Conservation (phyloP, 1,140 invertebrate genomes). For the Drosophila paulistorum region DNA sequence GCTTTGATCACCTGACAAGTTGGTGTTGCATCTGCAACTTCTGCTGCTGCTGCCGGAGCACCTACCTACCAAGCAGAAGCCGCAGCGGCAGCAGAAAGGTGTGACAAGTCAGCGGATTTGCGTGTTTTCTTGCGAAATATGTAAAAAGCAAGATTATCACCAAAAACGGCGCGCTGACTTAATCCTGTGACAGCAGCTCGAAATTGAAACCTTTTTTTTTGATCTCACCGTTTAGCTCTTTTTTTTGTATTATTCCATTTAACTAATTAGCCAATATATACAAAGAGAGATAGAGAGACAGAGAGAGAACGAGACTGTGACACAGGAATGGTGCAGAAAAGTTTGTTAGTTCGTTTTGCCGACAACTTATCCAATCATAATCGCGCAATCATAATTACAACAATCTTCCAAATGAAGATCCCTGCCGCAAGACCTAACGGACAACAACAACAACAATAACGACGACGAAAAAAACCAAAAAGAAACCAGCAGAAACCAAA, state of each 20-base stretch:
- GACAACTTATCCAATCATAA: slow-evolving; percentile 78
- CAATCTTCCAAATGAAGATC: slow-evolving; percentile 63
- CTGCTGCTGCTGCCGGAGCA: not conserved
- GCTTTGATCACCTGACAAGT: slow-evolving; percentile 71
- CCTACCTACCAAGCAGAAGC: slow-evolving; percentile 34
- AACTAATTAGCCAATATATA: slow-evolving; percentile 66
- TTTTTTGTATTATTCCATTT: slow-evolving; percentile 1
- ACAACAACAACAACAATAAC: not conserved
- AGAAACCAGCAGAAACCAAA: slow-evolving; percentile 13
- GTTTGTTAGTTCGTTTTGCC: slow-evolving; percentile 57
- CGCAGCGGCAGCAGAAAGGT: slow-evolving; percentile 46
- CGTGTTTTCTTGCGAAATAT: slow-evolving; percentile 79
- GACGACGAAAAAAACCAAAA: not conserved
- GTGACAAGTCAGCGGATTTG: slow-evolving; percentile 81
- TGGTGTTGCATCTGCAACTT: slow-evolving; percentile 52
- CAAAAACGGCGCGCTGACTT: slow-evolving; percentile 61
- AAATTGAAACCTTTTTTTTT: slow-evolving; percentile 42
- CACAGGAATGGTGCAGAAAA: no score
- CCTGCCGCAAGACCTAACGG: slow-evolving; percentile 37
- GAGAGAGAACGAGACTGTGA: not conserved
- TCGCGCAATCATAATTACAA: slow-evolving; percentile 79
- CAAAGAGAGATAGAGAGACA: not conserved
- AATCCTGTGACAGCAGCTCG: slow-evolving; percentile 58
- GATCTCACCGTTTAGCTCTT: slow-evolving; percentile 47
- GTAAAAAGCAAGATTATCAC: slow-evolving; percentile 77